Evolutionary conservation across 2,113 vertebrate genomes (phyloP).

Genomic region (Varanus komodoensis): DNA sequence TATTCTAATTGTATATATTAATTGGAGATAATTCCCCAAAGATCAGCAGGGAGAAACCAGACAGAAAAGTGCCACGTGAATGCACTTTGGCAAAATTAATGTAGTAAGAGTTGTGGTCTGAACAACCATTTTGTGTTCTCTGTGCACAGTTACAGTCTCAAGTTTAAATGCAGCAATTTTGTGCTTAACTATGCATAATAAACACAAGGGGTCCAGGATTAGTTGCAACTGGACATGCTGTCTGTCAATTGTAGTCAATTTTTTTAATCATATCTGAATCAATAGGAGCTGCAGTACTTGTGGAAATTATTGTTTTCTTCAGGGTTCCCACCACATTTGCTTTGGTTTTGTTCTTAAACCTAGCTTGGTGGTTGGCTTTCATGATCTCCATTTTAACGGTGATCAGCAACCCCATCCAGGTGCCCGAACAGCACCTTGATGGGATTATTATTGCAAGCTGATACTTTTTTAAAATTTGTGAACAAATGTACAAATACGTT

Average conservation of each 20-base stretch:
- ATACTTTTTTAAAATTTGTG: no score
- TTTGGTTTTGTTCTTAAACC: no score
- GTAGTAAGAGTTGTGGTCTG: background rate
- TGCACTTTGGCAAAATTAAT: background rate
- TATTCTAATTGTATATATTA: conserved; percentile 4
- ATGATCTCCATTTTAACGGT: no score
- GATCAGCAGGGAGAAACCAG: background rate
- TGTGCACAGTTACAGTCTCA: background rate
- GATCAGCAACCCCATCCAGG: no score
- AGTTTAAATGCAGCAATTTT: background rate
- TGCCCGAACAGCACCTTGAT: no score
- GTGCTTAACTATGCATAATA: background rate
- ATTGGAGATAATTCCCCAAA: background rate
- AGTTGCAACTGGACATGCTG: background rate
- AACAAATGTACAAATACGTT: no score
- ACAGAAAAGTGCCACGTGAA: background rate
- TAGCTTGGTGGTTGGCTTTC: no score
- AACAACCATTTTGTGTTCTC: background rate
- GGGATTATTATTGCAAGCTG: no score
- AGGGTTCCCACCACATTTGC: no score
- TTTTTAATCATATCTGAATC: background rate
- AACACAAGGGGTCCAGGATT: background rate
- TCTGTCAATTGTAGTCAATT: background rate
- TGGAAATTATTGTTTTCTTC: background rate
- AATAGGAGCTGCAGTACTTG: background rate